A percentile compares a stretch with the other conserved stretches of the same genome.
Evolutionary conservation across 53 echinoderm and acorn worm species (phyloP).

Genomic region (Pentamera pediparva): DNA sequence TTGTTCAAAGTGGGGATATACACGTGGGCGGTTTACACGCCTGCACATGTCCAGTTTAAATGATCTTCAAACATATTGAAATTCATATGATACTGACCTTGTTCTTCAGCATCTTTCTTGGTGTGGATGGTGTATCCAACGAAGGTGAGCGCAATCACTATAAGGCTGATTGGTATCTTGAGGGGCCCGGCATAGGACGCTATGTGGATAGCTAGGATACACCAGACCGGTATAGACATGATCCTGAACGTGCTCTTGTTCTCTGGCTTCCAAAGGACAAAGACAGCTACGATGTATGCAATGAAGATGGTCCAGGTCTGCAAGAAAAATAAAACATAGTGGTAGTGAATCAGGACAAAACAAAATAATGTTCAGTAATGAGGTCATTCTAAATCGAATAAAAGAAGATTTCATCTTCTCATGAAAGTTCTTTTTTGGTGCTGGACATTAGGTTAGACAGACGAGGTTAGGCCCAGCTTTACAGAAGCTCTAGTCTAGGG

Average conservation of each 20-base stretch:
- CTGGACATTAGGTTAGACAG: too few species aligned
- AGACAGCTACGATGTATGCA: slow-evolving; percentile 61
- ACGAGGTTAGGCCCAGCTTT: too few species aligned
- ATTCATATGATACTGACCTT: background rate
- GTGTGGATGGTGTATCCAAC: slow-evolving; percentile 49
- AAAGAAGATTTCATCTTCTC: too few species aligned
- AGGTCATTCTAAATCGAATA: too few species aligned
- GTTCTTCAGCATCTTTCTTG: background rate
- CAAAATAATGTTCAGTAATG: too few species aligned
- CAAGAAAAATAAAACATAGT: background rate
- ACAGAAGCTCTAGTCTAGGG: too few species aligned
- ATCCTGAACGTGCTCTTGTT: slow-evolving; percentile 61
- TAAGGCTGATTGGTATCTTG: slow-evolving; percentile 59
- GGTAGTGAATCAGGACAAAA: too few species aligned
- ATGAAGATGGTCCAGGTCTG: slow-evolving; percentile 92
- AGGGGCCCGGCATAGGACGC: slow-evolving; percentile 74
- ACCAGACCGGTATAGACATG: slow-evolving; percentile 82
- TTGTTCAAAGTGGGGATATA: too few species aligned
- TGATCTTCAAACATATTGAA: too few species aligned
- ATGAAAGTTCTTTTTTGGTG: too few species aligned
- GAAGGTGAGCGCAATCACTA: slow-evolving; percentile 58
- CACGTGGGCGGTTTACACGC: background rate
- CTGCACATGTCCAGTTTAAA: too few species aligned
- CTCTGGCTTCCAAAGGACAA: slow-evolving; percentile 88
- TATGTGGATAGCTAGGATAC: slow-evolving; percentile 64